These are phyloP conservation scores for Poliocrania exsul DNA, from an alignment of 2,797 vertebrate species.

Conservation along the genomic window DNA sequence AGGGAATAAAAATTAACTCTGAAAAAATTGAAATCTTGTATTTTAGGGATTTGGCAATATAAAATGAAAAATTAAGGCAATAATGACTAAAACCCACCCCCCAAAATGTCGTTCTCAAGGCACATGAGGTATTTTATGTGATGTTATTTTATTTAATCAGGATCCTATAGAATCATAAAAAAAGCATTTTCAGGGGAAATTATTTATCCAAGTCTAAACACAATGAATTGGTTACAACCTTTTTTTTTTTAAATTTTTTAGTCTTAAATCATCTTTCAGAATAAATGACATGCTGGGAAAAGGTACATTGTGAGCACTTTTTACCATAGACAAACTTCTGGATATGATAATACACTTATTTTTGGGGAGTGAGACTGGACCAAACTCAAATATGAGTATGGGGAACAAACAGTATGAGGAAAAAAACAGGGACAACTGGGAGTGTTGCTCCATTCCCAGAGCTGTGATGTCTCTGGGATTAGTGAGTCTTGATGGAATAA, in stretches of 20 bases:
- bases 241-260: neutral
- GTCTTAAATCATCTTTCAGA: neutral
- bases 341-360: neutral
- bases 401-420: neutral
- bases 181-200: neutral
- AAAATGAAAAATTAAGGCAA: neutral
- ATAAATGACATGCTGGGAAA: neutral
- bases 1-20: neutral
- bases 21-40: neutral
- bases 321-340: neutral
- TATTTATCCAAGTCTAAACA: neutral
- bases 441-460: neutral
- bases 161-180: neutral
- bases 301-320: neutral
- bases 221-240: neutral
- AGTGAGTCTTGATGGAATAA: neutral
- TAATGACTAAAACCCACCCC: neutral
- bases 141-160: neutral
- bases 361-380: neutral
- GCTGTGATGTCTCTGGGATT: neutral
- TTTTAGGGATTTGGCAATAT: neutral
- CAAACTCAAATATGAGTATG: neutral
- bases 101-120: neutral
- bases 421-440: neutral
- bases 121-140: neutral